Percentiles rank a stretch among this genome's conserved stretches.
Evolutionary conservation across 2,113 vertebrate species (phyloP).

Genomic region (Neomonachus schauinslandi): DNA sequence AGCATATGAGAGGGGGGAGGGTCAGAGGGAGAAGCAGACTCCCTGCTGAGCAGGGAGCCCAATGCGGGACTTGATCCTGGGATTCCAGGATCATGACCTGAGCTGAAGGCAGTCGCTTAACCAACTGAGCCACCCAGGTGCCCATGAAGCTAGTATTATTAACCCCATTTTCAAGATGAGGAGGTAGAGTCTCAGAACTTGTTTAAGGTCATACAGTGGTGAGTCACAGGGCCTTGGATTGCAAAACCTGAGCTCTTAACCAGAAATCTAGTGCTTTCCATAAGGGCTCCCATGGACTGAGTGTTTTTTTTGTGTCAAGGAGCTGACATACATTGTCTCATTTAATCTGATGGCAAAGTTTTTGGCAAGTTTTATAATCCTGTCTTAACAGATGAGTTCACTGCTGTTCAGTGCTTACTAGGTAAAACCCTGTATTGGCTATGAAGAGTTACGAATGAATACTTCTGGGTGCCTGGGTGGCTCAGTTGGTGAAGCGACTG

Average conservation of each 20-base stretch:
- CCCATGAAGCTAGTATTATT: not conserved
- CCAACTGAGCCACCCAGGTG: too few species aligned
- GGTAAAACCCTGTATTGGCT: not conserved
- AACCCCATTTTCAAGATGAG: not conserved
- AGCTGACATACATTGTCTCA: not conserved
- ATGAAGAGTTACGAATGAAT: not conserved
- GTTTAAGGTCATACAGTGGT: not conserved
- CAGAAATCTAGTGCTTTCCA: not conserved
- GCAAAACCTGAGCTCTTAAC: not conserved
- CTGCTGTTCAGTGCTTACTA: not conserved
- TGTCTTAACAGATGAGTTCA: not conserved
- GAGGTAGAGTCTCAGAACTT: not conserved
- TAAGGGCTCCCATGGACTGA: not conserved
- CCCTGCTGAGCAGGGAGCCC: too few species aligned
- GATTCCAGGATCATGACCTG: too few species aligned
- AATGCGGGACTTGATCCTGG: too few species aligned
- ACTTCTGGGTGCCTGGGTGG: too few species aligned
- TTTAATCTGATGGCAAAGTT: slow-evolving; percentile 17
- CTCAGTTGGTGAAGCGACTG: too few species aligned
- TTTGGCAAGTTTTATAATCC: not conserved
- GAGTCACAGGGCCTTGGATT: not conserved
- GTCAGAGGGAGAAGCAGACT: too few species aligned
- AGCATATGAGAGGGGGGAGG: too few species aligned
- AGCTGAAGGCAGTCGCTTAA: too few species aligned
- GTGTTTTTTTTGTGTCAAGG: not conserved